Base-by-base conservation (phyloP, 1,140 invertebrate genomes). In the Caerostris darwini region DNA sequence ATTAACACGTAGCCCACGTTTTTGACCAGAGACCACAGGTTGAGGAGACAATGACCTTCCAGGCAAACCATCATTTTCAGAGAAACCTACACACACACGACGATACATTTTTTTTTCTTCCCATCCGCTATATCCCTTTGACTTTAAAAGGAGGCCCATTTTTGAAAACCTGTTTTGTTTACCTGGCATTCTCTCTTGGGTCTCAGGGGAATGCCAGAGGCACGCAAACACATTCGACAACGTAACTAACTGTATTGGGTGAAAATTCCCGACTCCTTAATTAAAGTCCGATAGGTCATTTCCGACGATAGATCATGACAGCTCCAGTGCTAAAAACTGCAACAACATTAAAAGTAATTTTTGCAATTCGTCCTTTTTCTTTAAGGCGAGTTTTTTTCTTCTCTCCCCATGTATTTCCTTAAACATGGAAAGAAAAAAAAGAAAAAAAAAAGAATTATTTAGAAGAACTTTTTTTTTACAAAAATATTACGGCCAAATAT, bases 131-230 rank as follows among this genome's bases (percentile, higher is more conserved):
- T 34, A 77, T 81, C 69, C 88, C 67, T 71, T 81, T 90, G 69
- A 67, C 88, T 90, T 90, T 90, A 90, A 90, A 90, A 90, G 61
- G 88, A 90, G 88, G 54, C 88, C 88, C 69, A 90, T 90, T 90
- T 90, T 67, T 90, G 67, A 77, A 90, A 90, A 90, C 88, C 88
- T 90, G 88, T 90, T 90, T 90, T 90, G 88, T 90, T 90, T 90
- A 90, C 88, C 67, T 90, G 34, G 54, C 56, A 34, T 3, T 53
- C 81, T 54, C 8, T 7, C 61, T 10, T 67, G 12, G 69, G n/a
- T 34, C 19, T 71, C 50, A 34, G 19, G 69, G 69, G 69, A 71
- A 34, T 10, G 69, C 69, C 69, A 19, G 50, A 34, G 69, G 69
- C 69, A 34, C n/a, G 8, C 69, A 50, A 2, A 64, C 19, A 71